A percentile compares a stretch with the other conserved stretches of the same genome.
Conservation (phyloP, 2,888 invertebrate genomes). For the Psylliodes chrysocephalus region DNA sequence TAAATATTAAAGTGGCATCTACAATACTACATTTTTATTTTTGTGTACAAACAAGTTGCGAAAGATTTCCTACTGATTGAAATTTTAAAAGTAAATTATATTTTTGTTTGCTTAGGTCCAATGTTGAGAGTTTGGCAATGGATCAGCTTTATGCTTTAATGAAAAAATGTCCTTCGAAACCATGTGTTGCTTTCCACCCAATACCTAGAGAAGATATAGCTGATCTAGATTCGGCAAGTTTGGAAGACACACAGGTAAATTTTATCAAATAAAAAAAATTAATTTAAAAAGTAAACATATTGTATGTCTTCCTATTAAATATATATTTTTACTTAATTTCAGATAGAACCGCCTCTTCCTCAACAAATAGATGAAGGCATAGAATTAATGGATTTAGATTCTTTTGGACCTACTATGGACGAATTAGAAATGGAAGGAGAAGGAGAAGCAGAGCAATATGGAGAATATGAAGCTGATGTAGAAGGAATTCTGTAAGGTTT, state of each 20-base stretch:
- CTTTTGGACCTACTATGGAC: constrained; percentile 59
- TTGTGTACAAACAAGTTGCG: too few relatives aligned
- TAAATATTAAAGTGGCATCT: too few relatives aligned
- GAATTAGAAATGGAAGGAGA: constrained; percentile 56
- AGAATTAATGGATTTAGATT: constrained; percentile 57
- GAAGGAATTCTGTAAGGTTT: constrained; percentile 19
- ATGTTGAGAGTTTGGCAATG: constrained; percentile 56
- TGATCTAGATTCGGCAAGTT: constrained; percentile 70
- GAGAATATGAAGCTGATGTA: constrained; percentile 33
- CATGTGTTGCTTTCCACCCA: constrained; percentile 3
- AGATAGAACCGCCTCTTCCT: constrained; percentile 64
- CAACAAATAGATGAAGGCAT: constrained; percentile 58
- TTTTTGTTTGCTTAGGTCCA: too few relatives aligned
- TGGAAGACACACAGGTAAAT: constrained; percentile 70
- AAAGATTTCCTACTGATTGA: too few relatives aligned
- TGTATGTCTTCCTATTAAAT: too few relatives aligned
- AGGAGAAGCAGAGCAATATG: constrained; percentile 52
- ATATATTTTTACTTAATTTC: not conserved
- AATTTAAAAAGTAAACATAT: not conserved
- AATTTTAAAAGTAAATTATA: too few relatives aligned
- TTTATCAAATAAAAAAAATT: not conserved
- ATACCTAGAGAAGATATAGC: constrained; percentile 44
- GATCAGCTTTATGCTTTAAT: constrained; percentile 54
- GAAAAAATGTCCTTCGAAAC: constrained; percentile 42
- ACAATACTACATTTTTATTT: too few relatives aligned